Percentiles rank a stretch among this genome's conserved stretches.
Conservation (phyloP, 2,888 invertebrate genomes). For the Noctua pronuba region DNA sequence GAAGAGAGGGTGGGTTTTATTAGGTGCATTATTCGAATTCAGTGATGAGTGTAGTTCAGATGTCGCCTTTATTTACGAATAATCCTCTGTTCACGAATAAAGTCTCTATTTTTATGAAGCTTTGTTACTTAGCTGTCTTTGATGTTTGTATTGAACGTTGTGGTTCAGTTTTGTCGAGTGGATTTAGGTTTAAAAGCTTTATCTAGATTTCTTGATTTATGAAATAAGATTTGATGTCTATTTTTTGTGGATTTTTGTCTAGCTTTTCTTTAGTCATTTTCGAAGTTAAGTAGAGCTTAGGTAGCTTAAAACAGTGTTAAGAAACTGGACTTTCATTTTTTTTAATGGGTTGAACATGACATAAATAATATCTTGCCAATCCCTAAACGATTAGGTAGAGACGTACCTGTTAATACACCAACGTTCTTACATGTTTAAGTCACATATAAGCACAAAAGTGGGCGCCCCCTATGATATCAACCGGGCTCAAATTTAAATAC, state of each 20-base stretch:
- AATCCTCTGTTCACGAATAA: slow-evolving; percentile 43
- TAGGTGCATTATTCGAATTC: slow-evolving; percentile 72
- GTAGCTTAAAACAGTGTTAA: neutral
- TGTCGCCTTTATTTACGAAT: slow-evolving; percentile 62
- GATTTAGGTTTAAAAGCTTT: slow-evolving; percentile 16
- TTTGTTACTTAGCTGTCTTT: slow-evolving; percentile 31
- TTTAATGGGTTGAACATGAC: neutral
- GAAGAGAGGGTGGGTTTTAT: slow-evolving; percentile 59
- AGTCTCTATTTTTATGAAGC: slow-evolving; percentile 28
- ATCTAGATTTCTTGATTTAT: neutral
- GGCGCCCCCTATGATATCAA: neutral
- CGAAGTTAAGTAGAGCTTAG: neutral
- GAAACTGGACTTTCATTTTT: neutral
- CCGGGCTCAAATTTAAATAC: neutral
- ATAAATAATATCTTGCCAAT: neutral
- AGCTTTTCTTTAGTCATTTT: neutral
- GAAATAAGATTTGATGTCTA: neutral
- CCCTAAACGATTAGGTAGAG: neutral
- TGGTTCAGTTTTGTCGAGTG: slow-evolving; percentile 3
- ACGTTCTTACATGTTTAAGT: neutral
- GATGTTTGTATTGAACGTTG: slow-evolving; percentile 5
- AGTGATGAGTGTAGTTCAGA: slow-evolving; percentile 67
- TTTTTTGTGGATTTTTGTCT: neutral
- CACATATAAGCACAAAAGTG: neutral
- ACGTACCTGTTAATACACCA: neutral